Percentiles rank a stretch among this genome's conserved stretches.
Conservation (phyloP, 2,797 vertebrate genomes). For the Babyrousa celebensis region DNA sequence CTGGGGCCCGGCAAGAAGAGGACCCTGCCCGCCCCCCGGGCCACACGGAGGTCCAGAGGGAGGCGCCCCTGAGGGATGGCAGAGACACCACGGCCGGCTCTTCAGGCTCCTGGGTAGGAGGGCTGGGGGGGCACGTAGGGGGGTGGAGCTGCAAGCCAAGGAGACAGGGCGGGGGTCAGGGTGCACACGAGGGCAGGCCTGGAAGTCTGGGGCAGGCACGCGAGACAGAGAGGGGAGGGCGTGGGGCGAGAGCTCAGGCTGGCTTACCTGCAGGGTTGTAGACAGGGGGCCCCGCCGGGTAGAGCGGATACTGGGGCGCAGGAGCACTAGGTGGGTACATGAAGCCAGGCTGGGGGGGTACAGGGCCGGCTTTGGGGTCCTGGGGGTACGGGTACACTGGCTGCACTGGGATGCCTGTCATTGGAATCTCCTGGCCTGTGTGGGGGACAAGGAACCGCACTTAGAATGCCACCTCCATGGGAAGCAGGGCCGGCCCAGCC, state of each 20-base stretch:
- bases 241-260: neutral
- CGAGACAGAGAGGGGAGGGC: neutral
- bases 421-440: constrained; percentile 91
- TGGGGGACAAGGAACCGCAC: neutral
- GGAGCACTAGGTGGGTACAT: constrained; percentile 88
- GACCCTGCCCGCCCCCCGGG: constrained; percentile 40
- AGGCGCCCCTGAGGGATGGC: constrained; percentile 58
- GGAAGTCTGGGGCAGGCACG: neutral
- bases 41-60: constrained; percentile 3
- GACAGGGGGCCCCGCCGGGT: constrained; percentile 85
- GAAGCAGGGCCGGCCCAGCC: neutral
- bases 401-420: constrained; percentile 94
- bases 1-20: constrained; percentile 21
- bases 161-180: constrained; percentile 35
- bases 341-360: constrained; percentile 89
- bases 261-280: constrained; percentile 88
- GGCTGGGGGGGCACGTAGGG: constrained; percentile 94
- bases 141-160: constrained; percentile 92
- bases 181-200: neutral
- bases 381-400: constrained; percentile 92
- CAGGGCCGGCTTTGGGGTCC: constrained; percentile 93
- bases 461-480: neutral
- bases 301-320: constrained; percentile 86
- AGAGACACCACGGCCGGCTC: constrained; percentile 34
- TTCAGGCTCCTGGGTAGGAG: constrained; percentile 93